phyloP scores from a whole-genome alignment of 2,888 invertebrate species.

The Caenorhabditis plicata region DNA sequence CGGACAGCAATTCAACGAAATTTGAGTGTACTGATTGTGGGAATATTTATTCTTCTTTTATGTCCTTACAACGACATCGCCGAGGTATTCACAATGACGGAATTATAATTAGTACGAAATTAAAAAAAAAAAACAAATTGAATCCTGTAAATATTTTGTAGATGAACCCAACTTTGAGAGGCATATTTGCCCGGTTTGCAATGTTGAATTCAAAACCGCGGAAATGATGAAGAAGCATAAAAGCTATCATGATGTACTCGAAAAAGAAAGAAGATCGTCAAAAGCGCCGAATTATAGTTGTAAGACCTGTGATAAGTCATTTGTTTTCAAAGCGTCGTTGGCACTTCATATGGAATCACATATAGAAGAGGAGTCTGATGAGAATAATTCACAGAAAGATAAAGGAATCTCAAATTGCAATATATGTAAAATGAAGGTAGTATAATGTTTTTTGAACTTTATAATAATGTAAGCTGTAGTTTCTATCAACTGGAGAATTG shows the following conservation, averaged over 20 bases:
- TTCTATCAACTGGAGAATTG: slow-evolving; percentile 6
- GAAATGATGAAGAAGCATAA: slow-evolving; percentile 13
- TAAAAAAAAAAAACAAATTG: no score
- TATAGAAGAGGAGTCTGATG: slow-evolving; percentile 5
- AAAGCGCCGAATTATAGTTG: slow-evolving; percentile 6
- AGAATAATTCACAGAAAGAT: background rate
- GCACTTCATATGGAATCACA: slow-evolving; percentile 21
- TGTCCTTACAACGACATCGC: no score
- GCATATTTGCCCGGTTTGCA: slow-evolving; percentile 10
- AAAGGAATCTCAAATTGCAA: no score
- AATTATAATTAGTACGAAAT: no score
- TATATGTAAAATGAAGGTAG: no score
- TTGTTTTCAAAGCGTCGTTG: slow-evolving; percentile 13
- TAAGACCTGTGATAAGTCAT: slow-evolving; percentile 14
- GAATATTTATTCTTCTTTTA: no score
- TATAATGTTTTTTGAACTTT: no score
- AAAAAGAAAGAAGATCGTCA: slow-evolving; percentile 5
- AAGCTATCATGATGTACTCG: slow-evolving; percentile 1
- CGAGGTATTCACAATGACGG: no score
- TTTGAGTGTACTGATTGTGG: slow-evolving; percentile 39
- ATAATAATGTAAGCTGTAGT: slow-evolving; percentile 24
- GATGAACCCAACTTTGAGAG: background rate
- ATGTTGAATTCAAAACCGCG: slow-evolving; percentile 9
- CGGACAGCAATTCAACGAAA: slow-evolving; percentile 9
- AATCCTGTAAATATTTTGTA: no score